These are phyloP conservation scores for Pegoplata infirma DNA, from an alignment of 2,888 invertebrate species.

Conservation along the genomic window DNA sequence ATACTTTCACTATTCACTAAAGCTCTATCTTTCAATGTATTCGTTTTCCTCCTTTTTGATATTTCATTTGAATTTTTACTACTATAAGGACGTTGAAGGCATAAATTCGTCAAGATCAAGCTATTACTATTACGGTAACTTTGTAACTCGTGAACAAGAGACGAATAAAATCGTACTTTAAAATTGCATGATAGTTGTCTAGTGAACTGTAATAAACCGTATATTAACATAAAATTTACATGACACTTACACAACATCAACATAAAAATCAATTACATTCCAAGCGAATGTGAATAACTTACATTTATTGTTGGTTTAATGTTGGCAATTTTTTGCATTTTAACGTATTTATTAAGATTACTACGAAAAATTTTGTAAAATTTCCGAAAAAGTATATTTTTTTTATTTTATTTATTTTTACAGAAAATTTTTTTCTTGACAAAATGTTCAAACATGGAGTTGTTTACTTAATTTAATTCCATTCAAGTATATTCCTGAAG, in stretches of 20 bases:
- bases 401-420: not conserved
- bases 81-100: too few species aligned
- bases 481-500: not conserved
- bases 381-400: constrained; percentile 1
- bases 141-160: constrained; percentile 10
- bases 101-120: too few species aligned
- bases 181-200: constrained; percentile 44
- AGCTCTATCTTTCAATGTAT: not conserved
- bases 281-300: not conserved
- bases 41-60: not conserved
- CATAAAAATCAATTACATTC: not conserved
- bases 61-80: too few species aligned
- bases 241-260: not conserved
- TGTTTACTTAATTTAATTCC: not conserved
- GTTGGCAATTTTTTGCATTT: constrained; percentile 19
- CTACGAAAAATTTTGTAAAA: constrained; percentile 6
- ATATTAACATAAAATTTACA: not conserved
- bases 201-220: constrained; percentile 68
- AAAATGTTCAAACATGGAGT: not conserved
- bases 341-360: not conserved
- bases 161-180: constrained; percentile 46
- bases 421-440: not conserved
- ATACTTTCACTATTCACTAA: not conserved
- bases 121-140: not conserved
- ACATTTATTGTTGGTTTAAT: constrained; percentile 5